Conservation (phyloP, 2,113 vertebrate species). For the Percopsis transmontana region DNA sequence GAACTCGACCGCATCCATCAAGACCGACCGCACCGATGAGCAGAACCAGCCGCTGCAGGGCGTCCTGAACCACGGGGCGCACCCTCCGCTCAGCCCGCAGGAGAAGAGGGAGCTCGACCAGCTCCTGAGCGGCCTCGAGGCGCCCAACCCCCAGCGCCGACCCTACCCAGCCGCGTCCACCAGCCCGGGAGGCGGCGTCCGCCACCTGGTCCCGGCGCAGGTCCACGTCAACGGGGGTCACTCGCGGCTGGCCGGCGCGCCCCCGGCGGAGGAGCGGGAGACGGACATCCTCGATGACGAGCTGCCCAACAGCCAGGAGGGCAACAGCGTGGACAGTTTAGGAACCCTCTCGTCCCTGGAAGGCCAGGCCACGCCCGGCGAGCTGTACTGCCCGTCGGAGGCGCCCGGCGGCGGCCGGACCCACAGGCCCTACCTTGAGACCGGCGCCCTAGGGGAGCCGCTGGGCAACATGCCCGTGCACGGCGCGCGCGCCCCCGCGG, state of each 20-base stretch:
- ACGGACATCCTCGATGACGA: conserved; percentile 95
- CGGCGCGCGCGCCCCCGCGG: conserved; percentile 79
- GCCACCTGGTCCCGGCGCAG: conserved; percentile 90
- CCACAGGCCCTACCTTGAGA: conserved; percentile 69
- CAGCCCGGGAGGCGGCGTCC: conserved; percentile 70
- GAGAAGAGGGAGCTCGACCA: conserved; percentile 91
- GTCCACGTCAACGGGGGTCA: conserved; percentile 90
- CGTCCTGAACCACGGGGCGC: conserved; percentile 46
- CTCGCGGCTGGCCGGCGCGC: conserved; percentile 46
- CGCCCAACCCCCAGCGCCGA: conserved; percentile 77
- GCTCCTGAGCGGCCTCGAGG: conserved; percentile 87
- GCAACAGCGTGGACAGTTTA: conserved; percentile 90
- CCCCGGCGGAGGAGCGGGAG: conserved; percentile 81
- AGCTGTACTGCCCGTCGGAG: conserved; percentile 75
- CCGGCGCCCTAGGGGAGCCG: conserved; percentile 48
- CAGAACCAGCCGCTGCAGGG: conserved; percentile 64
- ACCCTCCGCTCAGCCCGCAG: conserved; percentile 82
- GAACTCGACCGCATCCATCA: conserved; percentile 94
- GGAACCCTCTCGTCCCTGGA: conserved; percentile 90
- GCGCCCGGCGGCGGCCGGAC: conserved; percentile 73
- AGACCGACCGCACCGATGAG: conserved; percentile 94
- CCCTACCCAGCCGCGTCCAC: conserved; percentile 68
- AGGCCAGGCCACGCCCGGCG: conserved; percentile 81
- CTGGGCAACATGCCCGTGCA: conserved; percentile 70
- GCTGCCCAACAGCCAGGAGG: conserved; percentile 88